Evolutionary conservation across 1,140 invertebrate genomes (phyloP).

Genomic region (Meloidogyne exigua): DNA sequence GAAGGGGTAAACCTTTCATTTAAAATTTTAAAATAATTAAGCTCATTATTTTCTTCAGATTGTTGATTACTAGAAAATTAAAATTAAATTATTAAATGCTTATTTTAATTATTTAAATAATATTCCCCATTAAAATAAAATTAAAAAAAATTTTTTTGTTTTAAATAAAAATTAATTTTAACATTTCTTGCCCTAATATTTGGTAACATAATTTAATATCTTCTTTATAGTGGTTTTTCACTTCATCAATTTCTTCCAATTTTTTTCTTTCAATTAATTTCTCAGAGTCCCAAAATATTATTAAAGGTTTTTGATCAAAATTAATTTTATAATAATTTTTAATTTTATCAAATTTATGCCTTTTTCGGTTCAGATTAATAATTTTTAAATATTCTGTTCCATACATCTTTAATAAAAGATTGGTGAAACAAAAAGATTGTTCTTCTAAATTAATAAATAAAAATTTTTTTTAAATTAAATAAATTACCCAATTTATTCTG

Average conservation of each 20-base stretch:
- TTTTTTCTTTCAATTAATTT: background rate
- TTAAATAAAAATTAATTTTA: no score
- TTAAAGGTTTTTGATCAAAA: background rate
- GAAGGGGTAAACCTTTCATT: background rate
- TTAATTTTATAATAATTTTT: background rate
- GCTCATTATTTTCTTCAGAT: background rate
- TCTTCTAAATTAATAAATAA: background rate
- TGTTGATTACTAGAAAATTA: background rate
- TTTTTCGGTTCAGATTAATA: background rate
- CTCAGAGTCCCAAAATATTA: background rate
- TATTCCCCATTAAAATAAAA: no score
- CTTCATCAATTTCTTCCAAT: background rate
- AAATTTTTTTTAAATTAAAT: background rate
- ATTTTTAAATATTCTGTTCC: background rate
- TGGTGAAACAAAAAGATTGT: background rate
- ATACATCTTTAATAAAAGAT: background rate
- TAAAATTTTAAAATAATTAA: constrained; percentile 6
- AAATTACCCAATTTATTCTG: background rate
- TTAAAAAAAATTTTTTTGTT: no score
- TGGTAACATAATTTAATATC: background rate
- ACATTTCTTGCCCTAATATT: background rate
- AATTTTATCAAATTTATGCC: background rate
- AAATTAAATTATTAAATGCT: no score
- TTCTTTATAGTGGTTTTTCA: background rate
- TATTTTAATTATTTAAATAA: no score